Percentiles rank a stretch among this genome's conserved stretches.
phyloP scores from a whole-genome alignment of 2,888 invertebrate species.

The Trachelus tabidus region DNA sequence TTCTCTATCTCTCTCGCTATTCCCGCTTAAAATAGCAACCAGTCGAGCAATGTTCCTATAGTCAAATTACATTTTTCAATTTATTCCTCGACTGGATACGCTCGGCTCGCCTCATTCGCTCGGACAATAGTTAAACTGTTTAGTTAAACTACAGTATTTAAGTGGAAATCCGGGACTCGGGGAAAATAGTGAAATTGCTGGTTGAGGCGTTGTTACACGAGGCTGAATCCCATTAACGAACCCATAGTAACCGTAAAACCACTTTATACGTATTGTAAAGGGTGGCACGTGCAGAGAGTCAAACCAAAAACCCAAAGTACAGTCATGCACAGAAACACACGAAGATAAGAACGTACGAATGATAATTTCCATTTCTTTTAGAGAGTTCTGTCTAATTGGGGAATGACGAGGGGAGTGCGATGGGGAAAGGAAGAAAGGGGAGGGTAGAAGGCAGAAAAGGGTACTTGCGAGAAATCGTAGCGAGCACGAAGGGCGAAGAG shows the following conservation, averaged over 20 bases:
- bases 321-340: neutral
- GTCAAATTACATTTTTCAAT: neutral
- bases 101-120: neutral
- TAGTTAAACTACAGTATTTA: constrained; percentile 39
- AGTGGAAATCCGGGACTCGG: constrained; percentile 34
- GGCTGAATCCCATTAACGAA: constrained; percentile 14
- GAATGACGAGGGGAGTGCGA: neutral
- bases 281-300: neutral
- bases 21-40: neutral
- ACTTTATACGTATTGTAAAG: neutral
- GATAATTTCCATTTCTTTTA: neutral
- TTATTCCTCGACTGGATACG: constrained; percentile 1
- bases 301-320: neutral
- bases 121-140: constrained; percentile 42
- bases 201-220: constrained; percentile 34
- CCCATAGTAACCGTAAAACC: neutral
- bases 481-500: neutral
- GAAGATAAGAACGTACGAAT: neutral
- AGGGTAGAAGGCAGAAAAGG: neutral
- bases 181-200: constrained; percentile 43
- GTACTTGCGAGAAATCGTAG: neutral
- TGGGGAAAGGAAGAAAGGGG: neutral
- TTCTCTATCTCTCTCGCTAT: neutral
- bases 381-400: neutral
- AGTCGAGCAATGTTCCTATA: neutral